A percentile compares a stretch with the other conserved stretches of the same genome.
Evolutionary conservation across 2,888 invertebrate species (phyloP).

Genomic region (Spilosoma lubricipeda): DNA sequence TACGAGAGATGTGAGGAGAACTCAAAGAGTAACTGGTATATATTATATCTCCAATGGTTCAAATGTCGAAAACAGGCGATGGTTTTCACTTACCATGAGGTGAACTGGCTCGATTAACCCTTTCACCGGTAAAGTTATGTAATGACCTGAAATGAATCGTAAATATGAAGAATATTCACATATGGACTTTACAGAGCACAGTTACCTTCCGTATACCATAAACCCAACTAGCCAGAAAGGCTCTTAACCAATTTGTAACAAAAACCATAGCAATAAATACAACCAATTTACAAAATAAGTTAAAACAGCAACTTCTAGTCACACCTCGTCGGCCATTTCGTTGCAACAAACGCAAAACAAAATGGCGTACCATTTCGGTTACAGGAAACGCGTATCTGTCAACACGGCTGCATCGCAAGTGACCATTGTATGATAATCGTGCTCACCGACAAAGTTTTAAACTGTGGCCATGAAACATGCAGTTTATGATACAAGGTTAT

Average conservation of each 20-base stretch:
- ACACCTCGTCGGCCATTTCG: constrained; percentile 74
- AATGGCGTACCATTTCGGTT: constrained; percentile 81
- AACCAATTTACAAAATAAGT: constrained; percentile 35
- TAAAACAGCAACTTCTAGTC: constrained; percentile 54
- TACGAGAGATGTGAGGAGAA: not conserved
- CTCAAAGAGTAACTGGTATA: not conserved
- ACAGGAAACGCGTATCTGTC: constrained; percentile 85
- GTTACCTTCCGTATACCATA: not conserved
- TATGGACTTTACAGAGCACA: not conserved
- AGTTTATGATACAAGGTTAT: constrained; percentile 33
- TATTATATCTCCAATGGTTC: no score
- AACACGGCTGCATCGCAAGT: constrained; percentile 81
- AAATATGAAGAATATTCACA: not conserved
- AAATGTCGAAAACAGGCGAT: not conserved
- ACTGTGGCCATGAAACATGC: constrained; percentile 69
- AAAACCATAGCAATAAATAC: constrained; percentile 19
- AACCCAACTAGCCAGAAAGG: not conserved
- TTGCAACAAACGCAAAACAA: constrained; percentile 70
- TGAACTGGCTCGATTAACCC: not conserved
- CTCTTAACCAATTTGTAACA: constrained; percentile 7
- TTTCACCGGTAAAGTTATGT: not conserved
- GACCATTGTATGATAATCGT: constrained; percentile 85
- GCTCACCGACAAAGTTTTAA: constrained; percentile 79
- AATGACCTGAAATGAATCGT: no score
- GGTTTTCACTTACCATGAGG: not conserved